Conservation (phyloP, 2,888 invertebrate genomes). For the Paralinhomoeus sp. region DNA sequence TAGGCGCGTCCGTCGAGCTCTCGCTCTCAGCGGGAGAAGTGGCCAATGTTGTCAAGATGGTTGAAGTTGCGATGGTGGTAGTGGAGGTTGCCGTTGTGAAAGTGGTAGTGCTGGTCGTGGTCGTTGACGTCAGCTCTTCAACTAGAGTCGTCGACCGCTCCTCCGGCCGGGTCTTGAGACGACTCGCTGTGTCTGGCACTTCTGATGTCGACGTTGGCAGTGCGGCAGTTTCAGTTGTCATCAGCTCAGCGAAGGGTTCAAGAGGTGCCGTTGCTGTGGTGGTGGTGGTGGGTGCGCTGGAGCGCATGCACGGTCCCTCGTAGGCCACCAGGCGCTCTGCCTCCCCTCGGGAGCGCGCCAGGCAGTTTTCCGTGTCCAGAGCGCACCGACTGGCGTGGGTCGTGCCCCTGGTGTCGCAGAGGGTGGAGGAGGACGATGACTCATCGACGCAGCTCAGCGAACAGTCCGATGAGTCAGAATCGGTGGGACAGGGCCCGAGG, state of each 20-base stretch:
- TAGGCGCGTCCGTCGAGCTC: no score
- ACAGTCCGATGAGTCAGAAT: no score
- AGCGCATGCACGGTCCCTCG: background rate
- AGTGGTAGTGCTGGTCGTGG: conserved; percentile 3
- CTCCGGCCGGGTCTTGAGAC: no score
- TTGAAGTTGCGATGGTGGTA: conserved; percentile 5
- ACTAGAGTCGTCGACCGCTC: background rate
- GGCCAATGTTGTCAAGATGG: conserved; percentile 2
- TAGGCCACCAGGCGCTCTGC: background rate
- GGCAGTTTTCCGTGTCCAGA: conserved; percentile 9
- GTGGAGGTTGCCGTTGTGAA: conserved; percentile 4
- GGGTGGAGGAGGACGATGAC: background rate
- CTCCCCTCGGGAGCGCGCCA: conserved; percentile 1
- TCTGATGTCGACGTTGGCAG: background rate
- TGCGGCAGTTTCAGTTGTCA: background rate
- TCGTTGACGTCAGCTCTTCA: conserved; percentile 1
- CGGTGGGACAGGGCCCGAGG: no score
- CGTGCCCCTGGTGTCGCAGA: background rate
- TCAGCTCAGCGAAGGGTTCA: background rate
- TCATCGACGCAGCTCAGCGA: background rate
- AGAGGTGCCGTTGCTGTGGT: background rate
- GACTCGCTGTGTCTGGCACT: no score
- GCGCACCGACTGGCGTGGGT: conserved; percentile 10
- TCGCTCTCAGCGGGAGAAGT: no score
- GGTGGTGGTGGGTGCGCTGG: background rate